These are phyloP conservation scores for Phrynocephalus vlangalii DNA, from an alignment of 2,797 vertebrate genomes.

Conservation along the genomic window DNA sequence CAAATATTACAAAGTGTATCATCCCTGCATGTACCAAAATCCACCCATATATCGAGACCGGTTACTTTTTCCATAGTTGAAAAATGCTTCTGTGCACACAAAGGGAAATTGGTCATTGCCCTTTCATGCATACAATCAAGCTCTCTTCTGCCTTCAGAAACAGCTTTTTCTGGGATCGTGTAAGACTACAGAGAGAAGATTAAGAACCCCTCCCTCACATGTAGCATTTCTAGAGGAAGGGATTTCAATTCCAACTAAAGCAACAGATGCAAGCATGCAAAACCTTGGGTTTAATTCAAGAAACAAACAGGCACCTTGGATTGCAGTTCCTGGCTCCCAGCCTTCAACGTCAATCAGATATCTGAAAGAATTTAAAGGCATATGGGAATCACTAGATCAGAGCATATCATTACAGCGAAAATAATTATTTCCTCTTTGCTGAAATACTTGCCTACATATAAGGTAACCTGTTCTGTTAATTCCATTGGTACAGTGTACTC, in stretches of 20 bases:
- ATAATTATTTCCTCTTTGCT: constrained; percentile 38
- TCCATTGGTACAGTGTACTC: constrained; percentile 79
- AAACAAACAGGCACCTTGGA: constrained; percentile 68
- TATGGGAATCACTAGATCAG: constrained; percentile 26
- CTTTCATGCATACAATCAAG: neutral
- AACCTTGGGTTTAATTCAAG: constrained; percentile 31
- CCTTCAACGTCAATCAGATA: constrained; percentile 80
- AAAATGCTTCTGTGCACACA: neutral
- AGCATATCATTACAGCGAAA: constrained; percentile 24
- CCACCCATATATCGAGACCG: neutral
- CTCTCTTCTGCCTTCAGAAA: neutral
- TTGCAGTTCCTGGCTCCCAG: constrained; percentile 75
- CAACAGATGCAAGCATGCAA: neutral
- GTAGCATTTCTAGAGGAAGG: neutral
- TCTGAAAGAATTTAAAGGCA: constrained; percentile 61
- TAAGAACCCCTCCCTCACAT: too few species aligned
- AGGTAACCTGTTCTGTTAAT: constrained; percentile 81
- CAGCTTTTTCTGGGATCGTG: neutral
- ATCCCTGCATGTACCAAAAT: neutral
- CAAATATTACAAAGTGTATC: neutral
- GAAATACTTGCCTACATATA: constrained; percentile 77
- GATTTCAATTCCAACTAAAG: neutral
- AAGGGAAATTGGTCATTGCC: neutral
- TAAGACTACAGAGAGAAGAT: neutral
- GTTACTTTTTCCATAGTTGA: neutral